Conservation (phyloP, 2,797 vertebrate species). For the Argya squamiceps region DNA sequence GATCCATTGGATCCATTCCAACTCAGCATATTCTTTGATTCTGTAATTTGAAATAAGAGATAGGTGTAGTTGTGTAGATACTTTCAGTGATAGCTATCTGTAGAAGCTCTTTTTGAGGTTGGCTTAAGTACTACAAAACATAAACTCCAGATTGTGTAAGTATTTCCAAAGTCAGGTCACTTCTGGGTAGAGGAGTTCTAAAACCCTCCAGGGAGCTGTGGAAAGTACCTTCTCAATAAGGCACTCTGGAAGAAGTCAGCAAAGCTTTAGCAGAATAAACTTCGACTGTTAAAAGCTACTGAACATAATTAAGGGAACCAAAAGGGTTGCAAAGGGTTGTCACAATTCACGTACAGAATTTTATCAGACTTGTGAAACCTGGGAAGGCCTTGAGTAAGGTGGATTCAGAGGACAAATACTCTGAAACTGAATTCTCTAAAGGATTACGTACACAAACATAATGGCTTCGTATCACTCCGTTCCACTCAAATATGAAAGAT, state of each 20-base stretch:
- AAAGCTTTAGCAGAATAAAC: not conserved
- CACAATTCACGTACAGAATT: not conserved
- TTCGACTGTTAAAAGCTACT: not conserved
- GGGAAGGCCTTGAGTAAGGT: not conserved
- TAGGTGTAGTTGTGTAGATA: not conserved
- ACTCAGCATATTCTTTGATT: not conserved
- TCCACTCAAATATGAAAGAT: constrained; percentile 17
- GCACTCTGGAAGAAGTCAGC: not conserved
- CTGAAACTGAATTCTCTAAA: not conserved
- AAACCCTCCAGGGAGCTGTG: not conserved
- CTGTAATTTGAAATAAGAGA: not conserved
- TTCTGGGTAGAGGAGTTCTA: not conserved
- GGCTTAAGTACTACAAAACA: not conserved
- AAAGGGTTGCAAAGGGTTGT: not conserved
- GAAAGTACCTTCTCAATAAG: not conserved
- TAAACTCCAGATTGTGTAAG: not conserved
- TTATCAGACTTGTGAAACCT: not conserved
- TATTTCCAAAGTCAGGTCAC: not conserved
- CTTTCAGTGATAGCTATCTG: not conserved
- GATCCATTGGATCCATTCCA: not conserved
- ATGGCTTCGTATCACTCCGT: not conserved
- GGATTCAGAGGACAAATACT: not conserved
- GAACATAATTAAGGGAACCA: not conserved
- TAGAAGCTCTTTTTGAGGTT: not conserved
- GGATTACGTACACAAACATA: not conserved